These are phyloP conservation scores for Silurus lanzhouensis DNA, from an alignment of 2,797 vertebrate genomes.

Conservation along the genomic window DNA sequence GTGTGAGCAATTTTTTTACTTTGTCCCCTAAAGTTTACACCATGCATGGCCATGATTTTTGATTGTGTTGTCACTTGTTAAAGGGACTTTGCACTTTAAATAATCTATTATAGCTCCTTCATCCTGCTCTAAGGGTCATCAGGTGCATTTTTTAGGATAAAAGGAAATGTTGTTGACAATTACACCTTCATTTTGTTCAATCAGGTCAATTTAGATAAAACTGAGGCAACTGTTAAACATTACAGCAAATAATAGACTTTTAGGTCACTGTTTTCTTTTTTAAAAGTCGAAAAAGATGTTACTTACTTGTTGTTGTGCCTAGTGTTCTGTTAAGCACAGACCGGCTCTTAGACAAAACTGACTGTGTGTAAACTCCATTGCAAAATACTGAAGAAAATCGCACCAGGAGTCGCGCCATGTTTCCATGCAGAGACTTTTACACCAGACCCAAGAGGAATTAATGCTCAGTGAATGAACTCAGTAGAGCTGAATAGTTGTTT, in stretches of 20 bases:
- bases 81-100: neutral
- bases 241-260: neutral
- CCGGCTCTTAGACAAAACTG: conserved; percentile 52
- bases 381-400: conserved; percentile 60
- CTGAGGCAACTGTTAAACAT: neutral
- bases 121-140: neutral
- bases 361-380: conserved; percentile 48
- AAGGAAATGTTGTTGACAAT: neutral
- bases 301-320: conserved; percentile 66
- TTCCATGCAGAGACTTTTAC: conserved; percentile 3
- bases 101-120: neutral
- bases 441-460: neutral
- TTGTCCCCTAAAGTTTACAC: neutral
- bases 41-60: neutral
- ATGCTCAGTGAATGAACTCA: conserved; percentile 22
- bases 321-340: conserved; percentile 57
- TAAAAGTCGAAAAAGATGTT: neutral
- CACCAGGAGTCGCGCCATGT: conserved; percentile 71
- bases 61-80: neutral
- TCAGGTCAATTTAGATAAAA: neutral
- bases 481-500: neutral
- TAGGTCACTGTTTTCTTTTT: neutral
- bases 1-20: neutral
- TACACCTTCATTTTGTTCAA: neutral
- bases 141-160: neutral